Evolutionary conservation across 2,888 invertebrate genomes (phyloP).

Genomic region (Habrosyne pyritoides): DNA sequence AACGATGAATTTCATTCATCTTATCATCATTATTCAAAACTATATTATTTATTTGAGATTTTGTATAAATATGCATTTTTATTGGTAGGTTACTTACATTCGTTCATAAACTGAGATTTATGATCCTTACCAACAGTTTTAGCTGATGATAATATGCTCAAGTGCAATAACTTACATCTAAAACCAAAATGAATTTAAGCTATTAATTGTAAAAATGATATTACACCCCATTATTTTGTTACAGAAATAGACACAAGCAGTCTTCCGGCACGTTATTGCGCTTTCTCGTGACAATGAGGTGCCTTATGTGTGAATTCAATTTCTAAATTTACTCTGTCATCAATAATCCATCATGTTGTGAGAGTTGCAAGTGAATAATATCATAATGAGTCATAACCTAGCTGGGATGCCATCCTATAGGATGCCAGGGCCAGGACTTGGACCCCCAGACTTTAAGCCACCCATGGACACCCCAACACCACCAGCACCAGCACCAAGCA

Average conservation of each 20-base stretch:
- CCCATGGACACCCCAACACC: slow-evolving; percentile 87
- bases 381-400: slow-evolving; percentile 90
- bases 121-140: not conserved
- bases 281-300: slow-evolving; percentile 72
- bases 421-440: slow-evolving; percentile 88
- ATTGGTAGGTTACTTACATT: slow-evolving; percentile 60
- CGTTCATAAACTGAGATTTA: slow-evolving; percentile 23
- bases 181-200: not conserved
- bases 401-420: slow-evolving; percentile 91
- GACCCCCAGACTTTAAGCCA: slow-evolving; percentile 89
- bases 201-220: not conserved
- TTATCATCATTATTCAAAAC: slow-evolving; percentile 21
- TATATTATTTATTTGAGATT: slow-evolving; percentile 17
- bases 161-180: not conserved
- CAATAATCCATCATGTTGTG: slow-evolving; percentile 61
- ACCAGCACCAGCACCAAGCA: slow-evolving; percentile 90
- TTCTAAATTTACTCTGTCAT: slow-evolving; percentile 50
- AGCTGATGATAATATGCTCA: slow-evolving; percentile 6
- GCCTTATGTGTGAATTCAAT: slow-evolving; percentile 61
- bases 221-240: slow-evolving; percentile 55
- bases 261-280: slow-evolving; percentile 70
- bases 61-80: slow-evolving; percentile 36
- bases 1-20: slow-evolving; percentile 38
- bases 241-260: slow-evolving; percentile 77
- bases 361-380: slow-evolving; percentile 66